These are phyloP conservation scores for Macaria liturata DNA, from an alignment of 2,888 invertebrate species.

Conservation along the genomic window DNA sequence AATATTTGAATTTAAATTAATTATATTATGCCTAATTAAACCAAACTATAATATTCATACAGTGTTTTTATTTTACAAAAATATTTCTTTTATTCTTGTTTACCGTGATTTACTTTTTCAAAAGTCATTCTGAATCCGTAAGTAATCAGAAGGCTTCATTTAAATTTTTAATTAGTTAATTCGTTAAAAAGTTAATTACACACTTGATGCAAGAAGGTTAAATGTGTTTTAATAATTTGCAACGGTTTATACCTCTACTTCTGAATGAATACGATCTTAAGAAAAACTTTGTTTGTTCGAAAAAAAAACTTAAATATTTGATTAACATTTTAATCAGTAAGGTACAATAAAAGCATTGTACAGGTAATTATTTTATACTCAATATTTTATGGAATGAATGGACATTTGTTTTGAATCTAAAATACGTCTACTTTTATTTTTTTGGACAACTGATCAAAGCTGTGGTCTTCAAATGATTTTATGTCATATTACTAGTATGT, in stretches of 20 bases:
- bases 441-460: no score
- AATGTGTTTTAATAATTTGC: conserved; percentile 21
- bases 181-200: conserved; percentile 26
- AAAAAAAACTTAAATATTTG: no score
- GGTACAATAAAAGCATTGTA: no score
- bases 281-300: no score
- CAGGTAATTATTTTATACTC: no score
- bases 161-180: conserved; percentile 24
- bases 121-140: conserved; percentile 16
- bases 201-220: conserved; percentile 22
- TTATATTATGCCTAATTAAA: not conserved
- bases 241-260: conserved; percentile 18
- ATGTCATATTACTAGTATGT: no score
- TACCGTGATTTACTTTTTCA: conserved; percentile 27
- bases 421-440: no score
- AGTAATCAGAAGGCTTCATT: conserved; percentile 24
- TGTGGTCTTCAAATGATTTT: no score
- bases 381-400: no score
- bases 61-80: not conserved
- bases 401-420: no score
- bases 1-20: no score
- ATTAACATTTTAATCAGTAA: no score
- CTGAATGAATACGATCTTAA: not conserved
- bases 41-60: not conserved
- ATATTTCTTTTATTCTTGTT: conserved; percentile 15